Evolutionary conservation across 2,113 vertebrate species (phyloP), one percentile per base, ranked within the genome.

Genomic region (Stercorarius parasiticus): DNA sequence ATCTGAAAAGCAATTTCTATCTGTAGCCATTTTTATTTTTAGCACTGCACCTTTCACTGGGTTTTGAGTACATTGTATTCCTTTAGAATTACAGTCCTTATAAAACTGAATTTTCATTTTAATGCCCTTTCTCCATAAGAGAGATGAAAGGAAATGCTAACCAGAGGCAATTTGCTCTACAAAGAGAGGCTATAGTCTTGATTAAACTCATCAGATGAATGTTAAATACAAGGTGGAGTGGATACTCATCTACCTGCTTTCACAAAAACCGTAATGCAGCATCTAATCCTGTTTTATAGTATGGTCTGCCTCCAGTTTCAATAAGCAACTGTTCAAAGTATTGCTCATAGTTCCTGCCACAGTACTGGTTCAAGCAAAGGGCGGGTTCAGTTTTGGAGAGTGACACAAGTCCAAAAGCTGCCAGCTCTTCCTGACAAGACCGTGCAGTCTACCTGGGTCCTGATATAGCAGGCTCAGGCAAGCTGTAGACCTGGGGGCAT

Each of bases 391-490:
- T 27, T 82, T 64, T 32, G 38, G 58, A 62, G 19, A 8, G 34
- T 15, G 38, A 9, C 27, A 8, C 0, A 0, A 82, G 25, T 5
- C 47, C 22, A 18, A 36, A 34, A 73, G n/a, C 42, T 11, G 3
- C 7, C 30, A 19, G 25, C 2, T 25, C 11, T 47, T 49, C 32
- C 43, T 45, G 18, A 34, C 34, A 34, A 22, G 15, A 5, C 7
- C 4, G 0, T 0, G 13, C 1, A 2, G 1, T 25, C 19, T 15
- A 1, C 50, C 8, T 2, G 3, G 19, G 18, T 6, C 8, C 56
- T n/a, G 22, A 18, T 14, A 32, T n/a, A 61, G 25, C 0, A 15
- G 64, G 36, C 36, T 65, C 8, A 15, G 74, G 50, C 23, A 12
- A 79, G 25, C 38, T 19, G 61, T 45, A 79, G 38, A 30, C 12